Conservation (phyloP, 1,140 invertebrate genomes). For the Mercenaria mercenaria region DNA sequence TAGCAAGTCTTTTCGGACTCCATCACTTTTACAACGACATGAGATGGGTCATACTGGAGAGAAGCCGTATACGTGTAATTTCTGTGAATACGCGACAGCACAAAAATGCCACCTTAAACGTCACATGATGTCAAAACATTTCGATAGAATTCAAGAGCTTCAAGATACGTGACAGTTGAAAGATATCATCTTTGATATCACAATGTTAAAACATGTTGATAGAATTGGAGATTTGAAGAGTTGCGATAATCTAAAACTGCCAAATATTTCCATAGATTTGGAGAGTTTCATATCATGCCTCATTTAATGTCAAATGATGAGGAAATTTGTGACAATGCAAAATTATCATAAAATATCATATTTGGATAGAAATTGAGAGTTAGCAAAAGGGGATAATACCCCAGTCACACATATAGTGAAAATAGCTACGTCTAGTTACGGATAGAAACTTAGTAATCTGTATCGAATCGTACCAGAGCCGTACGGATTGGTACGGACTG, state of each 20-base stretch:
- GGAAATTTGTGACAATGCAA: no score
- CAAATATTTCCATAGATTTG: not conserved
- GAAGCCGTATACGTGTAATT: conserved; percentile 55
- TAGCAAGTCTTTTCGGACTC: conserved; percentile 35
- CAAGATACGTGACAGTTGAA: conserved; percentile 58
- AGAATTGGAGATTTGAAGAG: not conserved
- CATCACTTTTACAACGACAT: conserved; percentile 45
- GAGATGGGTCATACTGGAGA: conserved; percentile 42
- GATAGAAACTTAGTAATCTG: no score
- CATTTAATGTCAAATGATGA: no score
- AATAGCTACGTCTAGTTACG: no score
- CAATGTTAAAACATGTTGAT: not conserved
- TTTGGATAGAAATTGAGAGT: no score
- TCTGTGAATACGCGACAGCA: conserved; percentile 68
- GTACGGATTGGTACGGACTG: no score
- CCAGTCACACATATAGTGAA: no score
- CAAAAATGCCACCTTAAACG: conserved; percentile 40
- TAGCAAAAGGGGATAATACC: no score
- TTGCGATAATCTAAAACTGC: not conserved
- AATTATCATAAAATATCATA: no score
- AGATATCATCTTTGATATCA: conserved; percentile 27
- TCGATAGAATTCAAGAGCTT: conserved; percentile 65
- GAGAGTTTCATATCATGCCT: no score
- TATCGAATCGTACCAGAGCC: no score
- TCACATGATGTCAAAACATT: conserved; percentile 71